Percentiles rank a stretch among this genome's conserved stretches.
Evolutionary conservation across 2,113 vertebrate species (phyloP).

Genomic region (Mustelus asterias): DNA sequence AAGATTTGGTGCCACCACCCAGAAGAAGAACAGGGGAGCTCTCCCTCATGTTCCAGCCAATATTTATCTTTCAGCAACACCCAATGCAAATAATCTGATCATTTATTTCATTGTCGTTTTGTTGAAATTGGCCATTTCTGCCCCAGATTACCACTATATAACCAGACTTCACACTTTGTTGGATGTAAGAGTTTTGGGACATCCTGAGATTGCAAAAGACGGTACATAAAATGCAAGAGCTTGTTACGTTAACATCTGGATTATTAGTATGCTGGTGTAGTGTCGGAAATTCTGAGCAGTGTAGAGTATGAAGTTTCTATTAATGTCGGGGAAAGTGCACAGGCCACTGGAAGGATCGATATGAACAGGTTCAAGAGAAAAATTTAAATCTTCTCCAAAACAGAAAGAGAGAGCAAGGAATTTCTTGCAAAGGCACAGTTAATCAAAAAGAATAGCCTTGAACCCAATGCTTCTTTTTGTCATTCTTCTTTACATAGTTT

Average conservation of each 20-base stretch:
- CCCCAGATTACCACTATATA: not conserved
- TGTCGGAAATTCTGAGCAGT: not conserved
- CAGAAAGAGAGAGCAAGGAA: not conserved
- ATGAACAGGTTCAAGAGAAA: not conserved
- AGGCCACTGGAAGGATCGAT: not conserved
- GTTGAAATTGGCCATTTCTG: not conserved
- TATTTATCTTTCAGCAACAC: not conserved
- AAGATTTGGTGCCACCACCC: not conserved
- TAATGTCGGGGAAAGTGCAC: not conserved
- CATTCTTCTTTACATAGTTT: not conserved
- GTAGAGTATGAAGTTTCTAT: not conserved
- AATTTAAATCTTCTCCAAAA: not conserved
- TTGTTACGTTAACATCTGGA: not conserved
- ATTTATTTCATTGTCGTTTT: not conserved
- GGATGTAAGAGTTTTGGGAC: not conserved
- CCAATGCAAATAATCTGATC: not conserved
- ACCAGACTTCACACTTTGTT: not conserved
- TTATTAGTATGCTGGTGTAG: not conserved
- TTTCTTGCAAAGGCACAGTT: not conserved
- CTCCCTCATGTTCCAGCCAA: not conserved
- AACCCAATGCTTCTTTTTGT: not conserved
- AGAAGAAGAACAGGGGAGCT: not conserved
- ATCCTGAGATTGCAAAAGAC: not conserved
- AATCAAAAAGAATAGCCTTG: not conserved
- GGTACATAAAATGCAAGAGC: not conserved